A percentile compares a stretch with the other conserved stretches of the same genome.
These are phyloP conservation scores for Cenopis cana DNA, from an alignment of 2,888 invertebrate species.

Conservation along the genomic window DNA sequence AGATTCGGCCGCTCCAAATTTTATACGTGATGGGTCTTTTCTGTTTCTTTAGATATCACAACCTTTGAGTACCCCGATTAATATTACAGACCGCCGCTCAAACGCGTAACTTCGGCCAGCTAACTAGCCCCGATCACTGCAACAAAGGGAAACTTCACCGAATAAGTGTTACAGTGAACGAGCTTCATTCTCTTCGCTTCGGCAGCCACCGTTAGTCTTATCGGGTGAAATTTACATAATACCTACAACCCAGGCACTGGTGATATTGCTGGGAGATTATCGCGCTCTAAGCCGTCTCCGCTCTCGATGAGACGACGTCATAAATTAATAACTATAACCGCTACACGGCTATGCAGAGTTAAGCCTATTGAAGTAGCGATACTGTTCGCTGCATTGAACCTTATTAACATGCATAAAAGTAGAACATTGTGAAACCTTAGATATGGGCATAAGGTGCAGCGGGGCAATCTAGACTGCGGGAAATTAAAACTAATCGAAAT, in stretches of 20 bases:
- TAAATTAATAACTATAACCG: constrained; percentile 39
- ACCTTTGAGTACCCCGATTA: neutral
- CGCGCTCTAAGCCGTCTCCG: constrained; percentile 41
- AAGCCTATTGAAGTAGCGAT: constrained; percentile 27
- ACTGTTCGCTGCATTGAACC: constrained; percentile 13
- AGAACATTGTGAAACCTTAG: neutral
- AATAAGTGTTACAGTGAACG: constrained; percentile 33
- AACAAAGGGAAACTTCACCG: constrained; percentile 33
- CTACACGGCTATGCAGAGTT: constrained; percentile 14
- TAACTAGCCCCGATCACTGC: constrained; percentile 26
- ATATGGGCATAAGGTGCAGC: no score
- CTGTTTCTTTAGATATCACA: neutral
- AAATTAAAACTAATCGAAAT: no score
- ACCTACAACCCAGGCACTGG: constrained; percentile 41
- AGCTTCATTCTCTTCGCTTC: constrained; percentile 34
- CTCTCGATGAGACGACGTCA: constrained; percentile 35
- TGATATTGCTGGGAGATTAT: constrained; percentile 43
- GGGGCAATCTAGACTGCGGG: no score
- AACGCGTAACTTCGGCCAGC: neutral
- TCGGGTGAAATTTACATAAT: constrained; percentile 42
- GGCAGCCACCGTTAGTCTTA: constrained; percentile 40
- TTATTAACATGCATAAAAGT: constrained; percentile 11
- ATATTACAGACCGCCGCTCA: neutral
- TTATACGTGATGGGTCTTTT: no score
- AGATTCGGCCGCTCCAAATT: no score